phyloP scores from a whole-genome alignment of 2,888 invertebrate species.

The Ligdia adustata region DNA sequence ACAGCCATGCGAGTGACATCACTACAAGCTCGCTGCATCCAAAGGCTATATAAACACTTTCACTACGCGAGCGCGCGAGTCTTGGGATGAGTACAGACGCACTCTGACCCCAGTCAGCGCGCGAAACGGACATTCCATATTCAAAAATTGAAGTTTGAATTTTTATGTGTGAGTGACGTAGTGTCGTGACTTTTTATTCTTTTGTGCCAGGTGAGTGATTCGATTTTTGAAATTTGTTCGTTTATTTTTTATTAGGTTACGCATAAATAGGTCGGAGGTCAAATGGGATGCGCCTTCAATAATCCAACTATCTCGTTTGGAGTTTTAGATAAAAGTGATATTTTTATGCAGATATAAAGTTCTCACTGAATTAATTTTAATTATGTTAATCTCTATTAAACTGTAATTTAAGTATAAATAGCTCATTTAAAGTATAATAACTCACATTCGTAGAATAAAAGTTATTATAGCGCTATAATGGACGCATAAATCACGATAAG shows the following conservation, averaged over 20 bases:
- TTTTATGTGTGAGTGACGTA: conserved; percentile 63
- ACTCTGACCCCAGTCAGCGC: conserved; percentile 72
- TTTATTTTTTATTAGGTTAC: conserved; percentile 7
- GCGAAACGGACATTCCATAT: conserved; percentile 37
- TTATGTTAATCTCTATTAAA: not conserved
- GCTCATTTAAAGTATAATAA: too few relatives aligned
- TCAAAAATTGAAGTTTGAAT: conserved; percentile 26
- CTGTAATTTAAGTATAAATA: too few relatives aligned
- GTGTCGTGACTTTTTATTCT: conserved; percentile 64
- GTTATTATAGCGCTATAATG: conserved; percentile 1
- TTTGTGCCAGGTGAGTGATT: conserved; percentile 65
- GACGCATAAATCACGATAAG: conserved; percentile 14
- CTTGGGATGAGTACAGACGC: conserved; percentile 68
- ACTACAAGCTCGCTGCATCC: conserved; percentile 57
- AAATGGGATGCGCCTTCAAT: not conserved
- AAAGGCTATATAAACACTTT: conserved; percentile 81
- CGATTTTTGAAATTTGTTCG: conserved; percentile 25
- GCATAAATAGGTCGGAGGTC: conserved; percentile 4
- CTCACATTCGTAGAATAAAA: conserved; percentile 3
- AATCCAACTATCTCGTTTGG: too few relatives aligned
- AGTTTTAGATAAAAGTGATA: too few relatives aligned
- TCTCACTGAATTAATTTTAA: not conserved
- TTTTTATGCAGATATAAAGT: not conserved
- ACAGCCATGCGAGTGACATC: conserved; percentile 52
- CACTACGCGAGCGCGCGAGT: conserved; percentile 71